Conservation (phyloP, 2,888 invertebrate species). For the Lucinisca nassula region DNA sequence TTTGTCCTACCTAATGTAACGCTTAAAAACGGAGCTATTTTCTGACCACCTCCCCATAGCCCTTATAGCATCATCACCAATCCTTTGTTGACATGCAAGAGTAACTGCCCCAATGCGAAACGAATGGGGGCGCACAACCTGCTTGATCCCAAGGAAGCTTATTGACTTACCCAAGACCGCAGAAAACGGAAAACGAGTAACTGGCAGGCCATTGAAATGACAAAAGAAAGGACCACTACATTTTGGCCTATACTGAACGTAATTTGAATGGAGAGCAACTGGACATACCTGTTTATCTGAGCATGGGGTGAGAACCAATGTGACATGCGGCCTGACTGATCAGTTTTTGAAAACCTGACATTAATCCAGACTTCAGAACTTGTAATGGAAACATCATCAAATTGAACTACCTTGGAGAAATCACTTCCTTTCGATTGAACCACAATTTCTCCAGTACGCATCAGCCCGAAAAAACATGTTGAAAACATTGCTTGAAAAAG, state of each 20-base stretch:
- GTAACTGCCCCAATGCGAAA: neutral
- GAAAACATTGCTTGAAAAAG: conserved; percentile 6
- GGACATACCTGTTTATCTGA: neutral
- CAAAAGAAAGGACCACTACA: neutral
- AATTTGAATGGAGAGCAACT: neutral
- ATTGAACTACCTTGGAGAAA: neutral
- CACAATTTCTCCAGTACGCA: neutral
- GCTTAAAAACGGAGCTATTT: neutral
- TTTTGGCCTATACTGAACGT: neutral
- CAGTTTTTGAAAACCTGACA: neutral
- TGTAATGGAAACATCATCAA: neutral
- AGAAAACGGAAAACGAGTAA: neutral
- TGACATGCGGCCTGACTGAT: neutral
- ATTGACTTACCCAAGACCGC: neutral
- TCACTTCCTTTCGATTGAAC: neutral
- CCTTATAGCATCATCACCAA: neutral
- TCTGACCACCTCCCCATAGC: neutral
- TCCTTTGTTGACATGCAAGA: neutral
- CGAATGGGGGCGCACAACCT: neutral
- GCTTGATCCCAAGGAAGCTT: neutral
- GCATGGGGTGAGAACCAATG: neutral
- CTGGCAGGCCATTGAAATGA: neutral
- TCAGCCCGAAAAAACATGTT: conserved; percentile 3
- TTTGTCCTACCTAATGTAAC: neutral
- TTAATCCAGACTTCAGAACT: neutral